Base-by-base conservation (phyloP, 2,888 invertebrate species). In the Lordiphosa fenestrarum region DNA sequence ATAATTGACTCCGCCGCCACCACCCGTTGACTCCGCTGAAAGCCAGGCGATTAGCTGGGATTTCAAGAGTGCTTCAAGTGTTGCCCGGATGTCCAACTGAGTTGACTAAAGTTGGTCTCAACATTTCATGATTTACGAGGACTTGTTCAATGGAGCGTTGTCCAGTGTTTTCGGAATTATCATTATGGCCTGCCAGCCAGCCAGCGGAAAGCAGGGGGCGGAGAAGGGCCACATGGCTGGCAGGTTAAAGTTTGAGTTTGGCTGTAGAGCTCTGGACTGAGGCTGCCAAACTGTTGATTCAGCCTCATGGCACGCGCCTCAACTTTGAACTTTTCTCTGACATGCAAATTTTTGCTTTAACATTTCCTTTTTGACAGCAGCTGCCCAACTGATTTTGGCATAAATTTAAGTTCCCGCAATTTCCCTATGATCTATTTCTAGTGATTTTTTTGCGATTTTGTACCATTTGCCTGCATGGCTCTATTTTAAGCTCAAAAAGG, bases 251-350 rank as follows among this genome's bases (percentile, higher is more conserved):
- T 21, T 38, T 7, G n/a, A 9, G 48, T 38, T 38, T 23, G 37
- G 23, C 13, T 44, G 40, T 19, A 39, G 54, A 36, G 56, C 47
- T 56, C 47, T 56, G n/a, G n/a, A n/a, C n/a, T n/a, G 62, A 67
- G 69, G 23, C 5, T 69, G 84, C 68, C 77, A 78, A 81, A 69
- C 84, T 84, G 84, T 81, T 84, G 77, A 84, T 77, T 69, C 64
- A 55, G 62, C 39, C 49, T 37, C 54, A 9, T 12, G 47, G 62
- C 84, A 78, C 66, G 73, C 69, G 71, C 63, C 69, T 77, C 59
- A 73, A 73, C 78, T 77, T 71, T 84, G 73, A 84, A 71, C 77
- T 76, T 81, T 69, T 33, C 30, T 7, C 7, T 6, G 30, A 0
- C 30, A 30, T 30, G 30, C 30, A 30, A 30, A 30, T 30, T 30